Conservation (phyloP, 2,888 invertebrate genomes). For the Idaea biselata region DNA sequence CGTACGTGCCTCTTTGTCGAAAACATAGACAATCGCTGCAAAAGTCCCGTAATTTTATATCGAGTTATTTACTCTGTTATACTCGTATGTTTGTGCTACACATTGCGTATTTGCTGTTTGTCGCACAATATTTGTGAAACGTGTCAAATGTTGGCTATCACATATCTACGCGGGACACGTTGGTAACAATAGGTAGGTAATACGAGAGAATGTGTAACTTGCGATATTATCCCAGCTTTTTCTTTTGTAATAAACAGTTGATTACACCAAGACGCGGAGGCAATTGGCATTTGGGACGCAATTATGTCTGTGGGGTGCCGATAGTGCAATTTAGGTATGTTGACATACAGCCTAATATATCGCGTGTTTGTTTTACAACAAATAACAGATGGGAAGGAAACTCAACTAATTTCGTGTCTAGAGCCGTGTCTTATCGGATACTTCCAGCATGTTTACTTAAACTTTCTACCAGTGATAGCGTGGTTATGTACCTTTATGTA, state of each 20-base stretch:
- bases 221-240: constrained; percentile 71
- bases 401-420: neutral
- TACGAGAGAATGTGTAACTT: constrained; percentile 59
- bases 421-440: constrained; percentile 16
- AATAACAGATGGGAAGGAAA: constrained; percentile 12
- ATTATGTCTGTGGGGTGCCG: constrained; percentile 62
- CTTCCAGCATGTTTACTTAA: constrained; percentile 18
- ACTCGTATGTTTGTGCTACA: constrained; percentile 65
- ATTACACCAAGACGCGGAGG: constrained; percentile 59
- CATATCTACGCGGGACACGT: constrained; percentile 76
- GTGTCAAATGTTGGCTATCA: constrained; percentile 74
- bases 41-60: constrained; percentile 70
- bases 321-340: constrained; percentile 51
- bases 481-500: constrained; percentile 21
- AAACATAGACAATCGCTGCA: constrained; percentile 59
- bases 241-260: constrained; percentile 76
- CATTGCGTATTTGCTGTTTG: constrained; percentile 72
- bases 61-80: constrained; percentile 59
- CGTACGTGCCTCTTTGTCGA: constrained; percentile 58
- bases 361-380: constrained; percentile 17
- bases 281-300: constrained; percentile 51
- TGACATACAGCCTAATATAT: constrained; percentile 34
- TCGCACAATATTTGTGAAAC: constrained; percentile 78
- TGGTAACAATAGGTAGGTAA: constrained; percentile 38
- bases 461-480: constrained; percentile 9